Base-by-base conservation (phyloP, 2,797 vertebrate genomes). In the Anas bernieri region DNA sequence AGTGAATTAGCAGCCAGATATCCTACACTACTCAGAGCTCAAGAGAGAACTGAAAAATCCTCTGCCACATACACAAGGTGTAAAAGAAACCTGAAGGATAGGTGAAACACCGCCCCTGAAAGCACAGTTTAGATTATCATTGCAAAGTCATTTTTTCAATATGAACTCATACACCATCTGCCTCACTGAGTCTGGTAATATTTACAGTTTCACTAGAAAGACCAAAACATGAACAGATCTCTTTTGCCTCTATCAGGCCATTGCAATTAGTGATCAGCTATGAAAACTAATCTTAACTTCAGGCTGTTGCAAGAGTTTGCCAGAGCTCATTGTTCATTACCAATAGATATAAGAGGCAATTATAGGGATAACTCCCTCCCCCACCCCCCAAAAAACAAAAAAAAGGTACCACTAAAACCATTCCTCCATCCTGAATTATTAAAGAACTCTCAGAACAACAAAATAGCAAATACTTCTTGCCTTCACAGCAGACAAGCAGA, bases 171-270 rank as follows among this genome's bases (percentile, higher is more conserved):
- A 67, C 2, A 73, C 16, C 35, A 54, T 55, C 68, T 89, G 56
- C 46, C 41, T 83, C 35, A 48, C 1, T 88, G 50, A 56, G 73
- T 82, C 37, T 64, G 22, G 9, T 28, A 83, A 37, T 68, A 70
- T 45, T 86, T 77, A 95, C 12, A 67, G 28, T 86, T 83, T 61
- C 58, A 80, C 16, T 37, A 93, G 30, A 74, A 81, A 92, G 18
- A 69, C 31, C 2, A 35, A 54, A 66, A 75, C 82, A 54, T 9
- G 2, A 35, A 10, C 35, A 59, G 12, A 59, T 52, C 14, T 73
- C 20, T 74, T 80, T 68, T 72, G 16, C 26, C 50, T 76, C 52
- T 68, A 28, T 31, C 18, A 87, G 64, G 55, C 30, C 26, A 75
- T 68, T 68, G 28, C 37, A 67, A 64, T 76, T 74, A 74, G 43